Base-by-base conservation (phyloP, 2,888 invertebrate species). In the Trileptium ribeirensis region DNA sequence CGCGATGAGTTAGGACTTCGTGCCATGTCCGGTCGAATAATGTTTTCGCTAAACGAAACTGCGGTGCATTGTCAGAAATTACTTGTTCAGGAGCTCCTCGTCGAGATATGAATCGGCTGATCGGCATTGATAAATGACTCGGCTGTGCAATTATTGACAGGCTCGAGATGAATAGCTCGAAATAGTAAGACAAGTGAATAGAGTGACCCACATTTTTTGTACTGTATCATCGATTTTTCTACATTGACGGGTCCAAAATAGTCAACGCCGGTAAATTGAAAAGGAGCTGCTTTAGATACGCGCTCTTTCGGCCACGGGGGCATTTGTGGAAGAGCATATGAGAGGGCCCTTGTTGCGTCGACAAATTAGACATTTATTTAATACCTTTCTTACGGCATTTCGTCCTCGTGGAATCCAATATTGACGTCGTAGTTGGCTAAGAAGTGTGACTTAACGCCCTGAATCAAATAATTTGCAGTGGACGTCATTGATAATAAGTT, bases 121-220 rank as follows among this genome's bases (percentile, higher is more conserved):
- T 81, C n/a, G 8, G 85, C 84, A 67, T 84, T 82, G 2, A 89
- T 34, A 81, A 89, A 89, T 29, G 83, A 82, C 1, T 84, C 80
- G 0, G 88, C 86, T 0, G 85, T 85, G 24, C 89, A 81, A 8
- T 86, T 84, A 0, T 81, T 82, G 0, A 88, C 85, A 1, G 88
- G 37, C 83, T 90, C 89, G 29, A 90, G 83, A 83, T 89, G 88
- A 2, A 89, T 83, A 0, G 87, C 86, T n/a, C 88, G 82, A 51
- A 88, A n/a, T 89, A 0, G 88, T 84, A 0, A 89, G 87, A 85
- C 89, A 90, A 0, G 89, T 89, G 81, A 87, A 87, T 1, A 90
- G 67, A 24, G 84, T 83, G 24, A 89, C 85, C 86, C 87, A 89
- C 0, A 67, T 38, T 67, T 86, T 86, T 8, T 36, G 19, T 1